phyloP scores from a whole-genome alignment of 2,797 vertebrate species.

The Microchirus variegatus region DNA sequence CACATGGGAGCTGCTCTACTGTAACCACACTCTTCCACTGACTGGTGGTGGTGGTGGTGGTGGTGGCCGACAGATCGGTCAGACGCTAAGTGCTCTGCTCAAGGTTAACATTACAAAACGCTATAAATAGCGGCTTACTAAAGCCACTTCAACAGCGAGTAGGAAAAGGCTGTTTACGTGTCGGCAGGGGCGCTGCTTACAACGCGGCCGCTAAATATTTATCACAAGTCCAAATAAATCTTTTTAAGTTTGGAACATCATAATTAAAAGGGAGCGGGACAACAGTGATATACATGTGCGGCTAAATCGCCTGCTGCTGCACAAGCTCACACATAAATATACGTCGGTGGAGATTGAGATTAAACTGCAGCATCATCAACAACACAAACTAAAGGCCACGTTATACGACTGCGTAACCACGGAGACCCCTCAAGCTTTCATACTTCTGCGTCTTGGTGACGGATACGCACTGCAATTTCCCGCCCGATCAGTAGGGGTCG shows the following conservation, averaged over 20 bases:
- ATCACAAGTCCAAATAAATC: not conserved
- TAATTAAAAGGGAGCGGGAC: not conserved
- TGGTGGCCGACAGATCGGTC: conserved; percentile 19
- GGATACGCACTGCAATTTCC: too few relatives aligned
- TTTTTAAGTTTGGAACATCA: not conserved
- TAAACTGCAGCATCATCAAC: too few relatives aligned
- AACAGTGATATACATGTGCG: not conserved
- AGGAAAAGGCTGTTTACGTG: not conserved
- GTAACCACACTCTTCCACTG: conserved; percentile 37
- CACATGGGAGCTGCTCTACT: conserved; percentile 34
- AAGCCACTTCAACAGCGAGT: not conserved
- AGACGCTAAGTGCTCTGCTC: conserved; percentile 22
- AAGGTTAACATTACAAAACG: conserved; percentile 17
- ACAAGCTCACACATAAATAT: too few relatives aligned
- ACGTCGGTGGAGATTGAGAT: too few relatives aligned
- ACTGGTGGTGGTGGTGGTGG: too few relatives aligned
- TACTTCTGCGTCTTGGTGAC: too few relatives aligned
- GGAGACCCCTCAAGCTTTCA: too few relatives aligned
- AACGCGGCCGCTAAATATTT: not conserved
- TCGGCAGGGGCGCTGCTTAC: not conserved
- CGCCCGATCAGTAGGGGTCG: too few relatives aligned
- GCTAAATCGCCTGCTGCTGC: too few relatives aligned
- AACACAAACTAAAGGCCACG: too few relatives aligned
- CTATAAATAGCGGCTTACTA: conserved; percentile 3
- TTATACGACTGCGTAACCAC: too few relatives aligned